Percentiles rank a stretch among this genome's conserved stretches.
Evolutionary conservation across 2,888 invertebrate genomes (phyloP).

Genomic region (Habroteleia sp.): DNA sequence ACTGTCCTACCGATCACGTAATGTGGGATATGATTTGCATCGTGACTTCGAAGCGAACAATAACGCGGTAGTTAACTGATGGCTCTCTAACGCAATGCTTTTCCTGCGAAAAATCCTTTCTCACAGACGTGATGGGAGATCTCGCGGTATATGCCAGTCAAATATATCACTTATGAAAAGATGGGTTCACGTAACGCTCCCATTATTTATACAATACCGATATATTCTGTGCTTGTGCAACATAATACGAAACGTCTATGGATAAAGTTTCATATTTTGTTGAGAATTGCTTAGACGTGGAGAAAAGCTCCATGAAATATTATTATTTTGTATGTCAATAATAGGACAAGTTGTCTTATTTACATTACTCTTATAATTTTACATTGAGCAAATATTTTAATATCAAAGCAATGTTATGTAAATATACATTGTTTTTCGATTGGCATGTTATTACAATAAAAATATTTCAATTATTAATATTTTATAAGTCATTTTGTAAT

Average conservation of each 20-base stretch:
- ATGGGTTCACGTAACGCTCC: constrained; percentile 18
- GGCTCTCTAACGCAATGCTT: constrained; percentile 42
- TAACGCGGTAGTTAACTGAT: constrained; percentile 49
- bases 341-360: too few relatives aligned
- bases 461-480: too few relatives aligned
- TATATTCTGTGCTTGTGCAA: constrained; percentile 17
- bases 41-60: constrained; percentile 56
- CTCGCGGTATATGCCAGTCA: constrained; percentile 23
- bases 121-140: constrained; percentile 24
- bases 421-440: too few relatives aligned
- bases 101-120: constrained; percentile 43
- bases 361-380: too few relatives aligned
- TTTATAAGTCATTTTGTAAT: too few relatives aligned
- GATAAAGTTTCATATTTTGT: neutral
- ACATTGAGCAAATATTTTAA: too few relatives aligned
- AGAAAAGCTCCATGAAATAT: too few relatives aligned
- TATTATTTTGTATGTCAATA: too few relatives aligned
- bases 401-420: too few relatives aligned
- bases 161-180: constrained; percentile 37
- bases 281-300: too few relatives aligned
- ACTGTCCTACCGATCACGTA: constrained; percentile 49
- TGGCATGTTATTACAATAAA: too few relatives aligned
- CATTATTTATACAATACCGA: constrained; percentile 24
- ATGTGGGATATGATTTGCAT: constrained; percentile 56
- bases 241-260: neutral